phyloP scores from a whole-genome alignment of 1,140 invertebrate species.

The Monochamus saltuarius region DNA sequence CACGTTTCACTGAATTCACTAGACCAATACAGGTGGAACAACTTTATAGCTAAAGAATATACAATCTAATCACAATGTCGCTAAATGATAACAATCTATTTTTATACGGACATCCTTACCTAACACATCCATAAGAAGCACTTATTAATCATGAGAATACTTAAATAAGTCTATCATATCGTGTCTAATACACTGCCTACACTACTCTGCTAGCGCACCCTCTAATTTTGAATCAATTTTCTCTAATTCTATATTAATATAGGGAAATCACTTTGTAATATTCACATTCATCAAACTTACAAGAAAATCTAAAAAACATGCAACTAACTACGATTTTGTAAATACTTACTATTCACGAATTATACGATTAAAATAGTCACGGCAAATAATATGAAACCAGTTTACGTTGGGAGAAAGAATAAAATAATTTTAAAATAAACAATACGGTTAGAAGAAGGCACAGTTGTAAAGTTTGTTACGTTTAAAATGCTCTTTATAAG shows the following conservation, averaged over 20 bases:
- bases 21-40: slow-evolving; percentile 37
- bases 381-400: no score
- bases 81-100: slow-evolving; percentile 51
- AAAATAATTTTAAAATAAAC: no score
- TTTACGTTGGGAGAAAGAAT: no score
- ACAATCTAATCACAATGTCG: slow-evolving; percentile 52
- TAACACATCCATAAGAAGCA: slow-evolving; percentile 55
- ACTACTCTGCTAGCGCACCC: slow-evolving; percentile 23
- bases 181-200: slow-evolving; percentile 36
- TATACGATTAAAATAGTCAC: no score
- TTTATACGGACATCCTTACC: slow-evolving; percentile 50
- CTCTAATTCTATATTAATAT: slow-evolving; percentile 27
- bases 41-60: slow-evolving; percentile 48
- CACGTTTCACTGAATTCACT: slow-evolving; percentile 9
- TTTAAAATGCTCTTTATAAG: no score
- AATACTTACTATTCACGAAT: no score
- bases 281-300: no score
- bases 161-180: slow-evolving; percentile 42
- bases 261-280: slow-evolving; percentile 27
- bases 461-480: no score
- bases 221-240: slow-evolving; percentile 34
- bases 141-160: slow-evolving; percentile 54
- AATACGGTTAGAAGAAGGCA: no score
- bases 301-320: no score
- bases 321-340: no score